Evolutionary conservation across 2,888 invertebrate species (phyloP), one percentile per base, ranked within the genome.

Genomic region (Stenchaetothrips biformis): DNA sequence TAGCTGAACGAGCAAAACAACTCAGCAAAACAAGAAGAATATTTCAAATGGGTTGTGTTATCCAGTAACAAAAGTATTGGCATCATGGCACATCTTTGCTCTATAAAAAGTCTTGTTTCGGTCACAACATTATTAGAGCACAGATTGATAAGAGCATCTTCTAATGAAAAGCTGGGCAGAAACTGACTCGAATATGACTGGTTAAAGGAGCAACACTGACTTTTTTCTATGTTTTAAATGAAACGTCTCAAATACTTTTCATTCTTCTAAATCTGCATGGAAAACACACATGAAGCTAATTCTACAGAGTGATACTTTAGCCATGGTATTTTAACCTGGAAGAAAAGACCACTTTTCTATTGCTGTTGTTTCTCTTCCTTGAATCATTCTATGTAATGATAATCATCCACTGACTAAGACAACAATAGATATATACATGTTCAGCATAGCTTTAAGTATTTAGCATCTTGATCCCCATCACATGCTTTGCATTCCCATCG

Each of bases 401-500:
- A 9, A 21, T 25, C 25, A 74, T 74, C 25, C 21, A 25, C 11
- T 74, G 67, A 25, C 67, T 25, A 74, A 74, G 67, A 74, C 67
- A 74, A 25, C 67, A 21, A 74, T 25, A 25, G 25, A 25, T 25
- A 74, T 74, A 74, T 74, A 74, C 67, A 74, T 74, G 67, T 25
- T 21, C 67, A 74, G 67, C 67, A 21, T 74, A 74, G 67, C 67
- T 74, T 74, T 74, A 74, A 74, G 67, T 74, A 74, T 74, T 25
- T 74, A 74, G 67, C 25, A 74, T 74, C 67, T 74, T 74, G 67
- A 74, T 74, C 67, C 67, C 67, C 67, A 74, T 74, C 21, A 74
- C 67, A 25, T 74, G 67, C 67, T 25, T 74, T 7, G 67, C 25
- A 74, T 74, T 74, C 11, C 67, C 67, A 74, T 74, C 25, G 67